Evolutionary conservation across 2,888 invertebrate species (phyloP).

Genomic region (Amphipoea lucens): DNA sequence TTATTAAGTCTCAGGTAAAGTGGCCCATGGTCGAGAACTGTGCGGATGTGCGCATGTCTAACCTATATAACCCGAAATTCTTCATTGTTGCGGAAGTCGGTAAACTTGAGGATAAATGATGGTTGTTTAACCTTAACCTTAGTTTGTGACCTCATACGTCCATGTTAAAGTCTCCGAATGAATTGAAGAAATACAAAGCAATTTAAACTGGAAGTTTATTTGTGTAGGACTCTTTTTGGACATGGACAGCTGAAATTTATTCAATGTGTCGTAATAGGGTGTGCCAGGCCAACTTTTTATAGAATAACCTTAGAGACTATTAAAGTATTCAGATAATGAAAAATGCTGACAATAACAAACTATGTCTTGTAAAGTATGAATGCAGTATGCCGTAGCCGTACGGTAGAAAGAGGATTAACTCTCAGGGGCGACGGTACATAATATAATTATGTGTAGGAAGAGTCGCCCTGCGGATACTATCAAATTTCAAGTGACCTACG

Average conservation of each 20-base stretch:
- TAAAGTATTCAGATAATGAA: not conserved
- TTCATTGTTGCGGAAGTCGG: slow-evolving; percentile 52
- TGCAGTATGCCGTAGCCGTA: not conserved
- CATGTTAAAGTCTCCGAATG: slow-evolving; percentile 15
- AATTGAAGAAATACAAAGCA: slow-evolving; percentile 30
- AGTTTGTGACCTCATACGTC: slow-evolving; percentile 46
- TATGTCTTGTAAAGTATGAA: slow-evolving; percentile 2
- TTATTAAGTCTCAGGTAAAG: slow-evolving; percentile 19
- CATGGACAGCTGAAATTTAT: slow-evolving; percentile 1
- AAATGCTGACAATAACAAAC: slow-evolving; percentile 6
- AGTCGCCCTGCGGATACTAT: slow-evolving; percentile 38
- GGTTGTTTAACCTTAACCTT: slow-evolving; percentile 60
- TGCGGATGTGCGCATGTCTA: slow-evolving; percentile 52
- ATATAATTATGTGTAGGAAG: slow-evolving; percentile 14
- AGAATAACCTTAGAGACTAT: not conserved
- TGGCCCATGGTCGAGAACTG: slow-evolving; percentile 14
- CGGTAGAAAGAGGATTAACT: slow-evolving; percentile 42
- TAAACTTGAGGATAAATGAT: slow-evolving; percentile 56
- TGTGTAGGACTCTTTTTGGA: not conserved
- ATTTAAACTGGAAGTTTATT: slow-evolving; percentile 34
- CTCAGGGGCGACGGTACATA: not conserved
- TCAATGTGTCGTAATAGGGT: slow-evolving; percentile 10
- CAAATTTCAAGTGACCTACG: slow-evolving; percentile 41
- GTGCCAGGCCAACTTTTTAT: not conserved
- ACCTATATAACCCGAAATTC: slow-evolving; percentile 49